Percentiles rank a stretch among this genome's conserved stretches.
These are phyloP conservation scores for Elysia crispata DNA, from an alignment of 2,888 invertebrate genomes.

Conservation along the genomic window DNA sequence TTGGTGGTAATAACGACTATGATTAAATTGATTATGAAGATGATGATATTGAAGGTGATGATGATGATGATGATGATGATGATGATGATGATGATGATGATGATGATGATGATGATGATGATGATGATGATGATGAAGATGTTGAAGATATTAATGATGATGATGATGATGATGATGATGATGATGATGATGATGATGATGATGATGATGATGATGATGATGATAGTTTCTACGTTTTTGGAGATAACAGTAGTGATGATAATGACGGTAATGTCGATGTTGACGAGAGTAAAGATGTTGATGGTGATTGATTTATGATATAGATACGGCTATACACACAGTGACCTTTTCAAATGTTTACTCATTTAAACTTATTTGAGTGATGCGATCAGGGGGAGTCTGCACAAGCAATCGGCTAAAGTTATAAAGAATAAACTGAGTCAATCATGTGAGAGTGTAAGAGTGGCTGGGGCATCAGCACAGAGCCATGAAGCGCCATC, in stretches of 20 bases:
- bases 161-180: constrained; percentile 11
- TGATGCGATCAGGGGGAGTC: too few species aligned
- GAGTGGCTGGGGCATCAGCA: too few species aligned
- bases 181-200: not conserved
- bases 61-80: not conserved
- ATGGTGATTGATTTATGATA: too few species aligned
- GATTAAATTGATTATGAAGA: too few species aligned
- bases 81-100: constrained; percentile 26
- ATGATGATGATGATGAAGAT: constrained; percentile 24
- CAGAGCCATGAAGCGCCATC: too few species aligned
- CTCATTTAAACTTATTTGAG: too few species aligned
- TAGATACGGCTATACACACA: too few species aligned
- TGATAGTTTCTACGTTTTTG: not conserved
- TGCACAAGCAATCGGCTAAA: too few species aligned
- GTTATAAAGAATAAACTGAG: too few species aligned
- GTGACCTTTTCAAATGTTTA: too few species aligned
- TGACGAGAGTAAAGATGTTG: not conserved
- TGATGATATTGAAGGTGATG: not conserved
- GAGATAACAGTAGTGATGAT: constrained; percentile 3
- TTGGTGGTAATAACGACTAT: too few species aligned
- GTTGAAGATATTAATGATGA: constrained; percentile 14
- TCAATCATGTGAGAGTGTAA: too few species aligned
- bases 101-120: constrained; percentile 32
- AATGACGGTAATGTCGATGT: not conserved
- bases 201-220: not conserved